Evolutionary conservation across 2,797 vertebrate genomes (phyloP).

Genomic region (Ispidina lecontei): DNA sequence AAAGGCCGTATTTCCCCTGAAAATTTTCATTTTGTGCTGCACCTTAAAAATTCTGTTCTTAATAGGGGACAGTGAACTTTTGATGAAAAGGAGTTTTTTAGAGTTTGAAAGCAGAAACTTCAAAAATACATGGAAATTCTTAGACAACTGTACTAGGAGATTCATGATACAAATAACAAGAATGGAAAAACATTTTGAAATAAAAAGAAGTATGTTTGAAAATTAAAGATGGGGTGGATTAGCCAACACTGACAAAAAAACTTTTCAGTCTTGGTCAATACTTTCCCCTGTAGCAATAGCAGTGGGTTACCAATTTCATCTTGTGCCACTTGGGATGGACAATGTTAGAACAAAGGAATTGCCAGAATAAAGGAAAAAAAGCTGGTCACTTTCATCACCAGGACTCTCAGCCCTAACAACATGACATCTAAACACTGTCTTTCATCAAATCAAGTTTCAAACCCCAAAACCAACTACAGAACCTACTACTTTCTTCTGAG

Average conservation of each 20-base stretch:
- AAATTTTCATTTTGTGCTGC: neutral
- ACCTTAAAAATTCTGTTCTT: neutral
- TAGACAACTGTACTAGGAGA: neutral
- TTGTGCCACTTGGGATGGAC: neutral
- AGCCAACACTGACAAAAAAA: neutral
- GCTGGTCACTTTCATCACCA: neutral
- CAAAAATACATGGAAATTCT: neutral
- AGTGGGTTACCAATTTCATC: neutral
- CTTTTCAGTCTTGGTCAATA: neutral
- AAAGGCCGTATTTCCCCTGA: neutral
- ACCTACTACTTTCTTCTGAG: neutral
- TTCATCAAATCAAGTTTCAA: neutral
- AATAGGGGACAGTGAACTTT: neutral
- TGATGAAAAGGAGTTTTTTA: neutral
- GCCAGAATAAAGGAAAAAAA: neutral
- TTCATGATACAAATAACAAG: neutral
- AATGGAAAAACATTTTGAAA: constrained; percentile 27
- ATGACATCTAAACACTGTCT: neutral
- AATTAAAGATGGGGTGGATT: neutral
- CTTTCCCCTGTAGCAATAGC: neutral
- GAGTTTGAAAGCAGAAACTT: neutral
- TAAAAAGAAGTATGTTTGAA: neutral
- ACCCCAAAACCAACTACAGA: neutral
- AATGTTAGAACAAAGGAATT: constrained; percentile 31
- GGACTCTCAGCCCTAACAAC: neutral